Conservation (phyloP, 2,888 invertebrate genomes). For the Aporophyla nigra region DNA sequence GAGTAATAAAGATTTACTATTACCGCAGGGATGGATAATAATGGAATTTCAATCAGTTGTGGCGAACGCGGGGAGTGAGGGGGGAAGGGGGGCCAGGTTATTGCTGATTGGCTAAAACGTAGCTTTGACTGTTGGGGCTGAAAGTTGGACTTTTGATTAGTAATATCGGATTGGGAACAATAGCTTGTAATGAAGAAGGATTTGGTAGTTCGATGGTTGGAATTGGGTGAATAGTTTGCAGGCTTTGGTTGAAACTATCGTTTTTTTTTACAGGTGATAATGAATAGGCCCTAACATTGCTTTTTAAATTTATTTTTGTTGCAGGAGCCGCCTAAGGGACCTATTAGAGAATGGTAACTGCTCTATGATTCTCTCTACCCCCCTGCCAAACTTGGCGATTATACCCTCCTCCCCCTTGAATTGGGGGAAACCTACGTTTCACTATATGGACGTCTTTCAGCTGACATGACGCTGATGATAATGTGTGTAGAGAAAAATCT, state of each 20-base stretch:
- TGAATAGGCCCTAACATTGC: not conserved
- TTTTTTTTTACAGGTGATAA: not conserved
- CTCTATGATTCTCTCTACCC: no score
- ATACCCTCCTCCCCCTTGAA: no score
- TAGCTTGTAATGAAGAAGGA: conserved; percentile 54
- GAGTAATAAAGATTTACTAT: conserved; percentile 85
- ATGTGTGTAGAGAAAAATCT: not conserved
- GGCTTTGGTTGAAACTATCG: not conserved
- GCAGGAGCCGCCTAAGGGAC: no score
- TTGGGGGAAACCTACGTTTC: no score
- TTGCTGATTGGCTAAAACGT: conserved; percentile 71
- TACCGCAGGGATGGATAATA: conserved; percentile 85
- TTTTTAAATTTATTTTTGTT: not conserved
- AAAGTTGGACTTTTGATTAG: conserved; percentile 66
- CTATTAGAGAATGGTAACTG: no score
- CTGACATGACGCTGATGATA: no score
- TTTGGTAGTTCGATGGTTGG: conserved; percentile 18
- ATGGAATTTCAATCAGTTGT: conserved; percentile 89
- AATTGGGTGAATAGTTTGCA: conserved; percentile 13
- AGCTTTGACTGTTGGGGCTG: conserved; percentile 64
- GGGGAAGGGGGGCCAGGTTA: conserved; percentile 56
- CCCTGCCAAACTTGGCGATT: no score
- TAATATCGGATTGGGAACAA: conserved; percentile 67
- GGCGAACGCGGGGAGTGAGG: conserved; percentile 55
- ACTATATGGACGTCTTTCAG: no score